These are phyloP conservation scores for Stichopus chloronotus DNA, from an alignment of 35 echinoderm and acorn worm species.

Conservation along the genomic window DNA sequence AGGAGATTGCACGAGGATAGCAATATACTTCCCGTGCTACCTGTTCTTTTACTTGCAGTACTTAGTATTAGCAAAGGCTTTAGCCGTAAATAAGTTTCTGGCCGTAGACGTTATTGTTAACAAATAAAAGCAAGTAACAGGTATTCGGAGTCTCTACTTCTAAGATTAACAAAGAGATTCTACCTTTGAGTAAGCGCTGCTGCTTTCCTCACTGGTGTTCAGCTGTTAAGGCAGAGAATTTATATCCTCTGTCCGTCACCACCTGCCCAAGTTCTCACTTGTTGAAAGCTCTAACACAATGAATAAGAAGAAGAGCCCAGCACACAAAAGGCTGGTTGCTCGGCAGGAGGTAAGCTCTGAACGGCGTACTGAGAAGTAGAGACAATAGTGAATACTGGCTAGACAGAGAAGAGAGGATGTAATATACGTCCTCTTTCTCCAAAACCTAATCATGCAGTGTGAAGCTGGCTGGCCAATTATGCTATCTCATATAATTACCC, in stretches of 20 bases:
- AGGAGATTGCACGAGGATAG: background rate
- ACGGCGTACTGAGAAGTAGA: too few relatives aligned
- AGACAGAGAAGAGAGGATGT: too few relatives aligned
- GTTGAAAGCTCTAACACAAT: background rate
- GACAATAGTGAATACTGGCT: too few relatives aligned
- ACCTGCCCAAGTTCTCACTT: background rate
- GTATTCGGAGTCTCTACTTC: background rate
- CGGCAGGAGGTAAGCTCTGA: too few relatives aligned
- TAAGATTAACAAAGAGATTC: background rate
- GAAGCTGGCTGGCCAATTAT: too few relatives aligned
- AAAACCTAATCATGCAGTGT: too few relatives aligned
- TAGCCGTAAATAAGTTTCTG: background rate
- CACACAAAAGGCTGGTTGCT: too few relatives aligned
- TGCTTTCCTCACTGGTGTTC: background rate
- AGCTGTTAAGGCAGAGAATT: background rate
- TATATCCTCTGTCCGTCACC: background rate
- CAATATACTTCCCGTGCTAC: constrained; percentile 27
- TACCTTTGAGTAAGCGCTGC: background rate
- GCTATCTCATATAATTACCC: too few relatives aligned
- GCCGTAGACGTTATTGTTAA: background rate
- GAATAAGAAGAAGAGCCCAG: too few relatives aligned
- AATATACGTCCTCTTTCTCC: too few relatives aligned
- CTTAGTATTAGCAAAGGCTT: background rate
- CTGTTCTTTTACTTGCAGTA: background rate
- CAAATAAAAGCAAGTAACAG: background rate